These are phyloP conservation scores for Nycticorax nycticorax DNA, from an alignment of 2,113 vertebrate genomes.

Conservation along the genomic window DNA sequence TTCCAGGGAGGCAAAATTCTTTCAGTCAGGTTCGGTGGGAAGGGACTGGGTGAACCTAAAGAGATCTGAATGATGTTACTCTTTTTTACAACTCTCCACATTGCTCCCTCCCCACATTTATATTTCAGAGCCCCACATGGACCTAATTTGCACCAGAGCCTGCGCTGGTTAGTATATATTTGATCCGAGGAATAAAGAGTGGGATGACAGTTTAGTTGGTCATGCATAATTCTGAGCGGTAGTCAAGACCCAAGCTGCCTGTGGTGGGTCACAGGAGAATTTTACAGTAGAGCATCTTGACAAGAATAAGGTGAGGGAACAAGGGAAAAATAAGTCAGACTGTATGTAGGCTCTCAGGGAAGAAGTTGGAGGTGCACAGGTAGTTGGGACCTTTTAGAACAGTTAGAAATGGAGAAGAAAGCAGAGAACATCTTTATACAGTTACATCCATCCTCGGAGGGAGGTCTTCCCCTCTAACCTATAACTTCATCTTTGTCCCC, in stretches of 20 bases:
- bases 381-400: background rate
- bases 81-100: background rate
- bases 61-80: background rate
- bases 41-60: background rate
- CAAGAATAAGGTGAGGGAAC: background rate
- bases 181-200: background rate
- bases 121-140: background rate
- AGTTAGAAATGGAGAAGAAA: background rate
- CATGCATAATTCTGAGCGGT: background rate
- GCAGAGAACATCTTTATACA: background rate
- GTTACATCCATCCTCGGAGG: background rate
- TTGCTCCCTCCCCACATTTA: background rate
- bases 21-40: background rate
- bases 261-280: background rate
- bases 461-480: background rate
- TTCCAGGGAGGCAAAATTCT: background rate
- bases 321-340: background rate
- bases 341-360: background rate
- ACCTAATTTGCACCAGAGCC: background rate
- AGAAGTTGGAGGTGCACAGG: background rate
- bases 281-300: background rate
- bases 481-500: background rate
- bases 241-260: background rate
- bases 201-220: fast-evolving
- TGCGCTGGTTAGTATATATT: background rate